These are phyloP conservation scores for Proteles cristata DNA, from an alignment of 2,113 vertebrate genomes.

Conservation along the genomic window DNA sequence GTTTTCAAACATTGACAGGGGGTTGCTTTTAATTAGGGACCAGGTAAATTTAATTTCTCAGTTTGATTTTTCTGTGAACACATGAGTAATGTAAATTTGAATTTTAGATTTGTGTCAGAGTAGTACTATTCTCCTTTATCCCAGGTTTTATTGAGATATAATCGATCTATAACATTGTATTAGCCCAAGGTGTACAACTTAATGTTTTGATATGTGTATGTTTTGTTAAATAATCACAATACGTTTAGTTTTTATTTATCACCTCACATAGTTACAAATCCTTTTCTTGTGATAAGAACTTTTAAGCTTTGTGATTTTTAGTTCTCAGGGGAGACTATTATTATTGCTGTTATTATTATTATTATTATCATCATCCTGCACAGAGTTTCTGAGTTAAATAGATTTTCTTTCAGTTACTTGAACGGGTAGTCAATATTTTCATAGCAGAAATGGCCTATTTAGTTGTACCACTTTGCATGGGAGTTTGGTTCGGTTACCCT, in stretches of 20 bases:
- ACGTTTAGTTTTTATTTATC: not conserved
- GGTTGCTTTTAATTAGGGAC: not conserved
- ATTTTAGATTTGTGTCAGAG: not conserved
- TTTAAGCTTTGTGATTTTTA: not conserved
- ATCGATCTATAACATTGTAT: not conserved
- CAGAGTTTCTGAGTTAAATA: not conserved
- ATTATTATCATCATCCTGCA: not conserved
- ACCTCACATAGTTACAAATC: not conserved
- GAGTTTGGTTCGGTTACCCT: not conserved
- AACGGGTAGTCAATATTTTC: not conserved
- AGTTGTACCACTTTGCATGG: not conserved
- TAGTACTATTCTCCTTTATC: not conserved
- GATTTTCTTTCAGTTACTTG: not conserved
- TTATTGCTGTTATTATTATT: not conserved
- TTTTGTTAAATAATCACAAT: not conserved
- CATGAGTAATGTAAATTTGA: slow-evolving; percentile 1
- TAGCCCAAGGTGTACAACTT: not conserved
- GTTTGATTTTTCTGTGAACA: not conserved
- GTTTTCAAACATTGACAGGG: not conserved
- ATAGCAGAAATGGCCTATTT: not conserved
- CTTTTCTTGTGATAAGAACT: not conserved
- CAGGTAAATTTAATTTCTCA: slow-evolving; percentile 35
- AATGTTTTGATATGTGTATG: not conserved
- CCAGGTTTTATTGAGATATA: not conserved
- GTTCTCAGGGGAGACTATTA: not conserved